These are phyloP conservation scores for Crotalus helleri DNA, from an alignment of 2,113 vertebrate genomes.

Conservation along the genomic window DNA sequence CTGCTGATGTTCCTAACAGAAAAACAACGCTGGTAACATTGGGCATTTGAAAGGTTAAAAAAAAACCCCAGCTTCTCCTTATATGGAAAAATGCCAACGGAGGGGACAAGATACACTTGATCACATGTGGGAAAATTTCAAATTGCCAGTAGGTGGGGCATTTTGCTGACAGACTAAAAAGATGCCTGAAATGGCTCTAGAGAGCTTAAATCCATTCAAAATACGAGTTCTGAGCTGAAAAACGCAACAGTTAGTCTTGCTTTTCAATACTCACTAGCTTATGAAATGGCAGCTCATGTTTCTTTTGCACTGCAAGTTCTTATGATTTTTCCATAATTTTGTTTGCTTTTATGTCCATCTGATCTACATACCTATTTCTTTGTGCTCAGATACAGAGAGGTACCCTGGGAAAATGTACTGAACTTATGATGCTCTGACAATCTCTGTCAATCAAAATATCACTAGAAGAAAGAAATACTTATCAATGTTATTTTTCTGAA, in stretches of 20 bases:
- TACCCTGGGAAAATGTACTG: neutral
- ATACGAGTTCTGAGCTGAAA: neutral
- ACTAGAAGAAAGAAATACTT: neutral
- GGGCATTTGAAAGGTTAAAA: neutral
- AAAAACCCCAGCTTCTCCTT: neutral
- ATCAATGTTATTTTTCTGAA: slow-evolving; percentile 40
- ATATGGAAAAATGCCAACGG: neutral
- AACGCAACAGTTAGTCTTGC: neutral
- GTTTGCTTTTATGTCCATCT: neutral
- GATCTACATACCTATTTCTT: neutral
- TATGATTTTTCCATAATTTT: neutral
- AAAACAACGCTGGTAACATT: neutral
- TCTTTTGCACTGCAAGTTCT: neutral
- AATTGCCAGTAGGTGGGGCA: neutral
- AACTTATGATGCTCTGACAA: neutral
- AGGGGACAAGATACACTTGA: neutral
- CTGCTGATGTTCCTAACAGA: neutral
- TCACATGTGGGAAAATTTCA: neutral
- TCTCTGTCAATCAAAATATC: neutral
- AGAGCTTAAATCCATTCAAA: neutral
- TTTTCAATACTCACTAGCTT: neutral
- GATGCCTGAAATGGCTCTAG: neutral
- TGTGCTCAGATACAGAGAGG: neutral
- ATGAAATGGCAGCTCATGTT: neutral
- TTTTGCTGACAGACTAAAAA: neutral